A percentile compares a stretch with the other conserved stretches of the same genome.
phyloP scores from a whole-genome alignment of 2,797 vertebrate genomes.

The Avahi laniger region DNA sequence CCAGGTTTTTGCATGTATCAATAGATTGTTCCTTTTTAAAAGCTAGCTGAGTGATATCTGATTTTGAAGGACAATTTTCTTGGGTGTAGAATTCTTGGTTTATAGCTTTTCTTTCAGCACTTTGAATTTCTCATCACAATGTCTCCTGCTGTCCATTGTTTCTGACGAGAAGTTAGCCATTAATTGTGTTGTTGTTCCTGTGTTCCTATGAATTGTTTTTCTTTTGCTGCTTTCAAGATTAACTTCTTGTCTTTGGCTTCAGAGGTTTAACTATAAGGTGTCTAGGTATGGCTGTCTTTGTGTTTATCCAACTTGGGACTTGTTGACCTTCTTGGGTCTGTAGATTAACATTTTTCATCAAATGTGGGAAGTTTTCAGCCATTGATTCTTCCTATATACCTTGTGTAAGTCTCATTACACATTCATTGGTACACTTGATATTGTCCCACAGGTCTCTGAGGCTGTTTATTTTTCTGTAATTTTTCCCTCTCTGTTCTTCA shows the following conservation, averaged over 20 bases:
- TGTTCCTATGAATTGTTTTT: neutral
- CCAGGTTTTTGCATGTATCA: neutral
- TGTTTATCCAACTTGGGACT: neutral
- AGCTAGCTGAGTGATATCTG: neutral
- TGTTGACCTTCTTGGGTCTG: neutral
- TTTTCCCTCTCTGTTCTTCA: neutral
- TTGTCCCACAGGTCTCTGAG: neutral
- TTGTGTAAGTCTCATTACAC: neutral
- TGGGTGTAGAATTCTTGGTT: neutral
- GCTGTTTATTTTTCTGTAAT: neutral
- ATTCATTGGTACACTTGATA: neutral
- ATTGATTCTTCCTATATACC: constrained; percentile 17
- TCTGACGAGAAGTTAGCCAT: neutral
- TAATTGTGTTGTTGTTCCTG: neutral
- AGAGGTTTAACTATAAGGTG: neutral
- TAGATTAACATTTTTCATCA: neutral
- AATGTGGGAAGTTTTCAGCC: neutral
- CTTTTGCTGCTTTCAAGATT: neutral
- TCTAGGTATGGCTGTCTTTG: neutral
- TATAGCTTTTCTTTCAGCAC: neutral
- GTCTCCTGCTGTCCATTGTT: neutral
- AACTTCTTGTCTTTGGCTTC: neutral
- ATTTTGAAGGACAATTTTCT: constrained; percentile 7
- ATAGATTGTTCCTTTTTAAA: neutral
- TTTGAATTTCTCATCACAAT: neutral